Percentiles rank a stretch among this genome's conserved stretches.
phyloP scores from a whole-genome alignment of 2,113 vertebrate genomes.

The Etia nguti region DNA sequence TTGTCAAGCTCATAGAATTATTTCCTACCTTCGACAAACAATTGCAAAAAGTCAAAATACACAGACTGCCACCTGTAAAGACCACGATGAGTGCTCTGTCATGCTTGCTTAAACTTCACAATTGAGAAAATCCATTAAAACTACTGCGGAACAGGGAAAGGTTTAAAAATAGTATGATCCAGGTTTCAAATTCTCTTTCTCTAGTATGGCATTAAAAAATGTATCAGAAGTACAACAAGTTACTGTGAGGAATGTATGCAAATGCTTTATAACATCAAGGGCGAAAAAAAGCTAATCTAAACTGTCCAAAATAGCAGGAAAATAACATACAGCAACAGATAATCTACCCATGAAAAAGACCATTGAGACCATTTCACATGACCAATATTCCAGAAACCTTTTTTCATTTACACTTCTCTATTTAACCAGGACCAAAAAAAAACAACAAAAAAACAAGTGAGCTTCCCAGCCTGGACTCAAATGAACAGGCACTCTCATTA shows the following conservation, averaged over 20 bases:
- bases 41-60: background rate
- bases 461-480: background rate
- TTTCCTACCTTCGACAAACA: background rate
- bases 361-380: background rate
- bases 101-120: background rate
- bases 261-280: background rate
- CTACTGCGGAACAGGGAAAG: background rate
- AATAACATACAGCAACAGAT: background rate
- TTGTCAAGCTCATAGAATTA: background rate
- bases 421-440: background rate
- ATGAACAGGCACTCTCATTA: slow-evolving; percentile 36
- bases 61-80: background rate
- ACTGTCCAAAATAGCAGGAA: background rate
- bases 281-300: background rate
- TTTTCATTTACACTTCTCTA: background rate
- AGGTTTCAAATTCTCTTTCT: background rate
- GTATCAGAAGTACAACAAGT: background rate
- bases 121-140: background rate
- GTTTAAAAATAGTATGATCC: background rate
- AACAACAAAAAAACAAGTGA: background rate
- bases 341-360: background rate
- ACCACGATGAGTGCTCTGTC: background rate
- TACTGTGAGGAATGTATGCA: background rate
- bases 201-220: background rate
- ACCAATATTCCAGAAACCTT: background rate